Percentiles rank a stretch among this genome's conserved stretches.
phyloP scores from a whole-genome alignment of 30 jellyfish, hydroid and myxozoan genomes.

The Chironex yamaguchii region DNA sequence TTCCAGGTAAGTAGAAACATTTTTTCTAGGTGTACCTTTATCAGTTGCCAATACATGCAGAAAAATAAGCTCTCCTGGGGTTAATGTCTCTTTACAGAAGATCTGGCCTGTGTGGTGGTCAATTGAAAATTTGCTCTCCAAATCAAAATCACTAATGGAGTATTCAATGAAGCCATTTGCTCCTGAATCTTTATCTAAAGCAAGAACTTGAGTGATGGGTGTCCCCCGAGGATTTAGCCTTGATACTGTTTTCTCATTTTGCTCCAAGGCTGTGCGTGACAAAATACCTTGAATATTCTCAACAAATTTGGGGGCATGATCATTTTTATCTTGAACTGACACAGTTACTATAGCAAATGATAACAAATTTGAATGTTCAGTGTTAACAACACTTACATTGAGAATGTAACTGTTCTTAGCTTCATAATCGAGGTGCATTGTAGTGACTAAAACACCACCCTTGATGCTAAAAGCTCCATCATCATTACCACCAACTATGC shows the following conservation, averaged over 20 bases:
- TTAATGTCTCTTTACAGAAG: slow-evolving; percentile 39
- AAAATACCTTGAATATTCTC: neutral
- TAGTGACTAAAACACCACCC: slow-evolving; percentile 41
- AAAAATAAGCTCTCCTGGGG: slow-evolving; percentile 1
- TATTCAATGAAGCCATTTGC: slow-evolving; percentile 47
- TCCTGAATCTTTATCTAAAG: slow-evolving; percentile 68
- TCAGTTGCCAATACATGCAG: slow-evolving; percentile 23
- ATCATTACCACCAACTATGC: slow-evolving; percentile 67
- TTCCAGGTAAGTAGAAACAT: neutral
- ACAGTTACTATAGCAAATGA: slow-evolving; percentile 68
- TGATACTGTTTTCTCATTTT: slow-evolving; percentile 26
- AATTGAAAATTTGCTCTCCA: slow-evolving; percentile 9
- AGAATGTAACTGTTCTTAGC: slow-evolving; percentile 9
- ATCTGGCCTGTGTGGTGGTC: slow-evolving; percentile 66
- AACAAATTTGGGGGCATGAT: slow-evolving; percentile 68
- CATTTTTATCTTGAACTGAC: slow-evolving; percentile 85
- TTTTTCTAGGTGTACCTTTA: slow-evolving; percentile 25
- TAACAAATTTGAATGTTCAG: slow-evolving; percentile 20
- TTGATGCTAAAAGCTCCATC: slow-evolving; percentile 60
- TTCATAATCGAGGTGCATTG: slow-evolving; percentile 54
- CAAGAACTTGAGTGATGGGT: slow-evolving; percentile 52
- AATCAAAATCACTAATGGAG: neutral
- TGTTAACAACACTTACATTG: slow-evolving; percentile 62
- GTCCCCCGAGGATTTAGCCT: slow-evolving; percentile 11
- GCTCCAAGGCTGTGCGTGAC: slow-evolving; percentile 13